These are phyloP conservation scores for Carterocephalus palaemon DNA, from an alignment of 2,888 invertebrate genomes.

Conservation along the genomic window DNA sequence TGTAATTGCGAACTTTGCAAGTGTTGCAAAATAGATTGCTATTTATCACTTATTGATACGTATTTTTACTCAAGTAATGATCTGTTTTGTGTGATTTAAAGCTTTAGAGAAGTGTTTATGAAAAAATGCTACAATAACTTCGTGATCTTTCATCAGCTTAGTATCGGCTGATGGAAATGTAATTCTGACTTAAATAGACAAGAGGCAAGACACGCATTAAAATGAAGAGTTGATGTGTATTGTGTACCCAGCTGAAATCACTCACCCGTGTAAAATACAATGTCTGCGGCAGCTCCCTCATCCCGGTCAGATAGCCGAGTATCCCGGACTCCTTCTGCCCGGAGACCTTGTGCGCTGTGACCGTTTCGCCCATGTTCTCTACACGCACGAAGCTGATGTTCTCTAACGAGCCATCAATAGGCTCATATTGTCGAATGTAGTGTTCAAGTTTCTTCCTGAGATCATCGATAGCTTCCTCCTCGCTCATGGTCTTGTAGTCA, in stretches of 20 bases:
- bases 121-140: no score
- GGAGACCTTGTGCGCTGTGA: slow-evolving; percentile 83
- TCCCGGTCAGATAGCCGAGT: slow-evolving; percentile 92
- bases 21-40: no score
- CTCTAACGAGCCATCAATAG: slow-evolving; percentile 82
- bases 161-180: no score
- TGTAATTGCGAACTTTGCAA: no score
- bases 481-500: slow-evolving; percentile 90
- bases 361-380: slow-evolving; percentile 81
- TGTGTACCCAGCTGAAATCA: slow-evolving; percentile 34
- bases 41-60: no score
- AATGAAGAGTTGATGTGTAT: background rate
- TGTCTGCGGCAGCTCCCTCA: slow-evolving; percentile 89
- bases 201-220: background rate
- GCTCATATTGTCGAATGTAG: slow-evolving; percentile 89
- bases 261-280: slow-evolving; percentile 93
- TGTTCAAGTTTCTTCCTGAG: slow-evolving; percentile 89
- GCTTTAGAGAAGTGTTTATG: no score
- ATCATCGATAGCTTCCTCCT: slow-evolving; percentile 87
- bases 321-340: slow-evolving; percentile 91
- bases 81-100: no score
- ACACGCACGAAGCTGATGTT: slow-evolving; percentile 72
- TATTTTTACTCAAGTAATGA: no score
- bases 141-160: no score
- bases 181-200: background rate